These are phyloP conservation scores for Ranitomeya imitator DNA, from an alignment of 2,113 vertebrate species.

Conservation along the genomic window DNA sequence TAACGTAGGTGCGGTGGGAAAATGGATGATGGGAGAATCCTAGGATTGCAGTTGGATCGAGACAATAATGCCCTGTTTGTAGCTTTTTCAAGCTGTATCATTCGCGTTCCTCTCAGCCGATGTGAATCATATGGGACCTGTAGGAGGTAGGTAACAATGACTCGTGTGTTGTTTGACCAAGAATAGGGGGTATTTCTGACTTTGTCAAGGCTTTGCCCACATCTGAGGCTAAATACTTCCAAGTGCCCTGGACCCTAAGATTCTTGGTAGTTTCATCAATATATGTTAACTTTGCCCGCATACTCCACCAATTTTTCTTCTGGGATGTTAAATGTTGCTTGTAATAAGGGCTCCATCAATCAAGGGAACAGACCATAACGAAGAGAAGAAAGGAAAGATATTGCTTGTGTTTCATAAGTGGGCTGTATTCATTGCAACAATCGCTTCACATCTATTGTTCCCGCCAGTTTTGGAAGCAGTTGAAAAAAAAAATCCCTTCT, in stretches of 20 bases:
- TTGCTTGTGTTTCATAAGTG: not conserved
- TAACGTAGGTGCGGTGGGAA: constrained; percentile 77
- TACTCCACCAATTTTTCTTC: not conserved
- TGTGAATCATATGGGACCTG: constrained; percentile 78
- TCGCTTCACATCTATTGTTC: constrained; percentile 32
- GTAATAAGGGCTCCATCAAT: not conserved
- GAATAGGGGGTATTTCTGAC: not conserved
- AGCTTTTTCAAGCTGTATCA: constrained; percentile 84
- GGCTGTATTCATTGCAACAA: not conserved
- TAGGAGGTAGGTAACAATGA: constrained; percentile 74
- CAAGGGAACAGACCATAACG: not conserved
- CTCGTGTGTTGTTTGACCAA: not conserved
- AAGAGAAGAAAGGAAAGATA: constrained; percentile 3
- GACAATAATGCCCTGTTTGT: constrained; percentile 84
- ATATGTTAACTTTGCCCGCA: not conserved
- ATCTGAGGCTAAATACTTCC: not conserved
- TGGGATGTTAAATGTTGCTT: not conserved
- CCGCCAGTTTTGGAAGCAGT: not conserved
- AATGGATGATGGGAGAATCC: constrained; percentile 75
- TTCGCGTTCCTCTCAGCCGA: constrained; percentile 82
- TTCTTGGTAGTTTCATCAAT: not conserved
- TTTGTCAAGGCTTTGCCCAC: not conserved
- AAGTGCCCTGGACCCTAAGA: not conserved
- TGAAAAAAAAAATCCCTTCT: constrained; percentile 17
- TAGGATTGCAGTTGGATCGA: constrained; percentile 83